Conservation (phyloP, 2,113 vertebrate species). For the Nesoenas mayeri region DNA sequence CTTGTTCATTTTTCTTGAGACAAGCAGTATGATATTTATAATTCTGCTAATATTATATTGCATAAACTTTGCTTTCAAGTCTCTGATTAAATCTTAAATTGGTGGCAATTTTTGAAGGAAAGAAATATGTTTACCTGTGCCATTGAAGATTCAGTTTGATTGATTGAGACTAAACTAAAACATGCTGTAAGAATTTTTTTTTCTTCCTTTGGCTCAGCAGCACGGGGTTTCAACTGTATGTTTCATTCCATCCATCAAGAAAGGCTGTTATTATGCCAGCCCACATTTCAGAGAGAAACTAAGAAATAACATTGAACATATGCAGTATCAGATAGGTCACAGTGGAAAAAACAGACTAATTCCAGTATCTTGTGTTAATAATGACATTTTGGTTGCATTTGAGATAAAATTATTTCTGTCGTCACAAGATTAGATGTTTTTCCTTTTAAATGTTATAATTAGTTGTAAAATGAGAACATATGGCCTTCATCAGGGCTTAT, state of each 20-base stretch:
- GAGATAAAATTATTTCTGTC: conserved; percentile 52
- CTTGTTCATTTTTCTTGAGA: not conserved
- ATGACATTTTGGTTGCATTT: not conserved
- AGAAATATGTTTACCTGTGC: not conserved
- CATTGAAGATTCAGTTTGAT: not conserved
- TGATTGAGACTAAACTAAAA: not conserved
- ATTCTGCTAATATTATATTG: not conserved
- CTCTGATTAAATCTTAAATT: not conserved
- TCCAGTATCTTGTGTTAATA: conserved; percentile 10
- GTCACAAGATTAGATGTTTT: conserved; percentile 67
- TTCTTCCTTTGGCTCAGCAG: not conserved
- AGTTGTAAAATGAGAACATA: conserved; percentile 71
- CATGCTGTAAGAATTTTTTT: not conserved
- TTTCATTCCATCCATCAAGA: not conserved
- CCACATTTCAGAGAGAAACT: conserved; percentile 13
- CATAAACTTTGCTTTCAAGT: not conserved
- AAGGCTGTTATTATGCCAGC: not conserved
- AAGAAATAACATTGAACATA: conserved; percentile 17
- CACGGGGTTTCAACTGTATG: not conserved
- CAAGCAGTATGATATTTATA: not conserved
- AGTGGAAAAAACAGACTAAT: not conserved
- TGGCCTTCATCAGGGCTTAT: conserved; percentile 53
- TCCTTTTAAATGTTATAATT: conserved; percentile 80
- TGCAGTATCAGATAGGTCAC: not conserved
- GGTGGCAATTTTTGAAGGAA: not conserved